Conservation (phyloP, 2,113 vertebrate genomes). For the Ameiurus melas region DNA sequence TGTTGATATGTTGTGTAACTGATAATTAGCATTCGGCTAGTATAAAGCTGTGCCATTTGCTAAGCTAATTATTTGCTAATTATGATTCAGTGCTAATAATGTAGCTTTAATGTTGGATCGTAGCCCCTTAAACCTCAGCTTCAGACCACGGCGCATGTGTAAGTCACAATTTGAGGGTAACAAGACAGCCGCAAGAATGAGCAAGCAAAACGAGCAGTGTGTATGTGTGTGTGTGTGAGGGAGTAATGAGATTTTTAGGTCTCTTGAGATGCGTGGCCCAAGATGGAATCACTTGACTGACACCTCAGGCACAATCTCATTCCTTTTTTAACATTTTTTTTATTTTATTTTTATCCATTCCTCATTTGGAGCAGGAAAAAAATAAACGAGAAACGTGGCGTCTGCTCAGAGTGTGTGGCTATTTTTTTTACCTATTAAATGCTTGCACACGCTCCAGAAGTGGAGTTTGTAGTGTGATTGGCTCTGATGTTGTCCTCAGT, state of each 20-base stretch:
- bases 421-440: conserved; percentile 14
- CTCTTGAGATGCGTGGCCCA: conserved; percentile 47
- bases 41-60: background rate
- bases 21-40: background rate
- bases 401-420: background rate
- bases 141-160: background rate
- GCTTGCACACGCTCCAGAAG: conserved; percentile 1
- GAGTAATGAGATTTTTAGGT: conserved; percentile 57
- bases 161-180: conserved; percentile 16
- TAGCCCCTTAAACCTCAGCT: conserved; percentile 1
- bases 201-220: background rate
- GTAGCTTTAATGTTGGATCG: background rate
- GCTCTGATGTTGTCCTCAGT: background rate
- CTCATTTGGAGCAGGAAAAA: conserved; percentile 32
- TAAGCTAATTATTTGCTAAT: background rate
- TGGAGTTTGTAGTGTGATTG: background rate
- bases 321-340: conserved; percentile 21
- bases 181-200: conserved; percentile 5
- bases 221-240: conserved; percentile 22
- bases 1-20: too few relatives aligned
- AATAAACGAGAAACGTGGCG: conserved; percentile 41
- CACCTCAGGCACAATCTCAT: conserved; percentile 51
- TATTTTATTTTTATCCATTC: conserved; percentile 47
- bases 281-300: conserved; percentile 55
- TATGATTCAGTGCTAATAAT: conserved; percentile 1